Conservation (phyloP, 2,113 vertebrate genomes). For the Bubo bubo region DNA sequence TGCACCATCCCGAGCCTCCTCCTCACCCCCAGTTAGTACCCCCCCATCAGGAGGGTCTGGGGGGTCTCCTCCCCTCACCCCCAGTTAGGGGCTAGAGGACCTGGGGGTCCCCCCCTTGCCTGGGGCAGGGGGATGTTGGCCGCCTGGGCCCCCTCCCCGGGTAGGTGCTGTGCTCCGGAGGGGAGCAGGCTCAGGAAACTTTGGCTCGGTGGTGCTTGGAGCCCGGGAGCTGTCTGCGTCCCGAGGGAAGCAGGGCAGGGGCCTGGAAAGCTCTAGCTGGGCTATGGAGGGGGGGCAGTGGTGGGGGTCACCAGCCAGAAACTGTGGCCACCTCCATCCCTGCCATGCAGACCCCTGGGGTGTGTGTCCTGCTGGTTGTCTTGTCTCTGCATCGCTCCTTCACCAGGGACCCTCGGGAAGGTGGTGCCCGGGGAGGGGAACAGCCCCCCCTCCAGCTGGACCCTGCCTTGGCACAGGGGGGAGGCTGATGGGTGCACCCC, state of each 20-base stretch:
- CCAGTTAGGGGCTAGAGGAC: neutral
- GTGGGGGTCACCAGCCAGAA: neutral
- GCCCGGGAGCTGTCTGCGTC: neutral
- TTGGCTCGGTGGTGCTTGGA: neutral
- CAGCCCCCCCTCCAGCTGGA: neutral
- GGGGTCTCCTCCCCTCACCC: rapidly evolving
- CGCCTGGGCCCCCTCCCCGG: neutral
- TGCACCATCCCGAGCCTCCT: neutral
- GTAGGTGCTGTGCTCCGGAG: neutral
- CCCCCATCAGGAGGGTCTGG: neutral
- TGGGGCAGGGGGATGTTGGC: neutral
- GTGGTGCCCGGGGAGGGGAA: neutral
- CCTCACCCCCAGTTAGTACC: neutral
- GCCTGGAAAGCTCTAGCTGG: neutral
- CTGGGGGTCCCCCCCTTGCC: rapidly evolving
- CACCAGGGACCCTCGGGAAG: neutral
- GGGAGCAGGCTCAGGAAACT: neutral
- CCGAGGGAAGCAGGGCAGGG: neutral
- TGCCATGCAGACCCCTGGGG: neutral
- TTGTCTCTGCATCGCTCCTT: neutral
- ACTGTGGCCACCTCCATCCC: neutral
- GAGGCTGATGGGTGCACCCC: neutral
- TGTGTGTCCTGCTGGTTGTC: neutral
- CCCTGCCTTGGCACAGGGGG: neutral
- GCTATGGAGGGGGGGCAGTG: neutral